These are phyloP conservation scores for Monodelphis domestica DNA, from an alignment of 2,797 vertebrate species.

Conservation along the genomic window DNA sequence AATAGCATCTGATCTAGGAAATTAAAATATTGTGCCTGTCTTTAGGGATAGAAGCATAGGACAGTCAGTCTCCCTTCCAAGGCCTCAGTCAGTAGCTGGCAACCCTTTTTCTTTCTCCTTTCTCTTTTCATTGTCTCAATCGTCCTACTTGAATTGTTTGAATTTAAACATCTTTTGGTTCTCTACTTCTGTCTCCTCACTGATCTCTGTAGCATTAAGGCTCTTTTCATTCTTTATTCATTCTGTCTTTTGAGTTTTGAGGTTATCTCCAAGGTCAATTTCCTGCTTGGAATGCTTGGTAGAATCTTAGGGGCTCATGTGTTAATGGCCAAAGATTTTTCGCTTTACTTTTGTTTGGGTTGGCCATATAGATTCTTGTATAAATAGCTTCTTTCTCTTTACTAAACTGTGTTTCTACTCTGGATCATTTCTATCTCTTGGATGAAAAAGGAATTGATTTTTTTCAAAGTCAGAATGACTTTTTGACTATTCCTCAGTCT, in stretches of 20 bases:
- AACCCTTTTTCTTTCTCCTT: background rate
- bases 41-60: background rate
- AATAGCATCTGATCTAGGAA: conserved; percentile 19
- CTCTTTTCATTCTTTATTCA: background rate
- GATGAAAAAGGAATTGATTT: background rate
- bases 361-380: background rate
- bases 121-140: conserved; percentile 6
- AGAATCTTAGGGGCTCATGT: background rate
- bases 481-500: background rate
- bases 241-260: background rate
- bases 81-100: background rate
- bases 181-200: conserved; percentile 15
- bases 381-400: background rate
- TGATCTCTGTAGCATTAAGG: background rate
- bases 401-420: background rate
- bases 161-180: conserved; percentile 7
- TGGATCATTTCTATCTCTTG: background rate
- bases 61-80: conserved; percentile 3
- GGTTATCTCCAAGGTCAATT: background rate
- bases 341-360: background rate
- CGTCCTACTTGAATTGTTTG: background rate
- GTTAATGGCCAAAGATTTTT: background rate
- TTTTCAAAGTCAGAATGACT: background rate
- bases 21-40: conserved; percentile 22
- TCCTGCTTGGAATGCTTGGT: background rate